A percentile compares a stretch with the other conserved stretches of the same genome.
Evolutionary conservation across 2,797 vertebrate species (phyloP).

Genomic region (Macrochelys suwanniensis): DNA sequence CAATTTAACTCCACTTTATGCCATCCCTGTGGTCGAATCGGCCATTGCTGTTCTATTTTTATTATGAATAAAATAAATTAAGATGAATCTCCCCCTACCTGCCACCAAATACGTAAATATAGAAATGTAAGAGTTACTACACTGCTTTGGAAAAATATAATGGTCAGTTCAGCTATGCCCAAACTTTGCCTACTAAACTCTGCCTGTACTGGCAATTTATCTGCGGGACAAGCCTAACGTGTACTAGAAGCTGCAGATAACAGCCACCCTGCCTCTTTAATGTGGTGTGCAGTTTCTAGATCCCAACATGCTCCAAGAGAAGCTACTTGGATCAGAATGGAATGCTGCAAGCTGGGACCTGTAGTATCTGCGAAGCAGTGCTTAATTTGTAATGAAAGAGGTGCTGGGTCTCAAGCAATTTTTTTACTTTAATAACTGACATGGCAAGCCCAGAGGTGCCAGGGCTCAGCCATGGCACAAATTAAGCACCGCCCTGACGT

Average conservation of each 20-base stretch:
- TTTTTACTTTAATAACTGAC: too few relatives aligned
- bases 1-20: background rate
- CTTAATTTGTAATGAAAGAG: too few relatives aligned
- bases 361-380: background rate
- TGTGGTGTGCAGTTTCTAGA: background rate
- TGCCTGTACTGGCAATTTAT: background rate
- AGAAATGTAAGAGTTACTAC: background rate
- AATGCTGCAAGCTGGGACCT: background rate
- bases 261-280: background rate
- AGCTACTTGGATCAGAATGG: background rate
- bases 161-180: background rate
- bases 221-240: background rate
- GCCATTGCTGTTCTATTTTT: background rate
- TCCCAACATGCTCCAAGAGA: background rate
- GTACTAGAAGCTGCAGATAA: background rate
- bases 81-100: background rate
- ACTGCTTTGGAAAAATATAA: background rate
- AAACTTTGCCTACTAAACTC: background rate
- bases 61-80: background rate
- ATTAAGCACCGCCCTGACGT: too few relatives aligned
- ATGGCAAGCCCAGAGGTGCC: too few relatives aligned
- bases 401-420: too few relatives aligned
- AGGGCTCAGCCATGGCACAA: too few relatives aligned
- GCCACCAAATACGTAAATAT: background rate
- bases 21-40: background rate